Base-by-base conservation (phyloP, 2,797 vertebrate genomes). In the Callimico goeldii region DNA sequence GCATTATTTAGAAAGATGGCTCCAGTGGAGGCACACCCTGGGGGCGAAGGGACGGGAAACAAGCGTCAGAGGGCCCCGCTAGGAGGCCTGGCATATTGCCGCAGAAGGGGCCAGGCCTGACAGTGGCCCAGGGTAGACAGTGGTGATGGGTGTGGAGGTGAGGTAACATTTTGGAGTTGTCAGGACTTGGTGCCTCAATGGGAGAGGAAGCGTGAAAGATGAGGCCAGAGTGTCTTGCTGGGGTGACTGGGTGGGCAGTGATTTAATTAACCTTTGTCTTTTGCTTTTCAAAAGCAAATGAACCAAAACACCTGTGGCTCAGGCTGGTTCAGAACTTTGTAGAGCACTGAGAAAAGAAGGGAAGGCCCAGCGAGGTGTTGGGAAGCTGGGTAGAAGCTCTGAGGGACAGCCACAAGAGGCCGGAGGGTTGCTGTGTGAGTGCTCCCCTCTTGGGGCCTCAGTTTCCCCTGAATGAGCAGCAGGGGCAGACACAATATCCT, bases 281-380 rank as follows among this genome's bases (percentile, higher is more conserved):
- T 94, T 92, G 57, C 92, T 89, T 87, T 24, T 88, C 77, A 67
- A 90, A 96, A 81, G 50, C 24, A 48, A 87, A 87, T 33, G 75
- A 52, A 39, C 14, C 33, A 6, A 72, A 84, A 70, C 19, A 81
- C 3, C 26, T 36, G 58, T 33, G 58, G 20, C 22, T 94, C 13
- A 1, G 15, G 26, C 13, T 76, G 30, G 43, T n/a, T 88, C 95
- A 70, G 43, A 82, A n/a, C 48, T 52, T 57, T 50, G 20, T 11
- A 28, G 41, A 75, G 22, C n/a, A 26, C 46, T 7, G 64, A 82
- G 50, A 39, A 52, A 46, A 85, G 55, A 80, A n/a, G 15, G 33
- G 24, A 36, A 85, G 85, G 46, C 15, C 39, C 48, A 36, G 91
- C 48, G 28, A 70, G 22, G 10, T 57, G 14, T 26, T 2, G 4